Percentiles rank a stretch among this genome's conserved stretches.
These are phyloP conservation scores for Thymelicus sylvestris DNA, from an alignment of 2,888 invertebrate genomes.

Conservation along the genomic window DNA sequence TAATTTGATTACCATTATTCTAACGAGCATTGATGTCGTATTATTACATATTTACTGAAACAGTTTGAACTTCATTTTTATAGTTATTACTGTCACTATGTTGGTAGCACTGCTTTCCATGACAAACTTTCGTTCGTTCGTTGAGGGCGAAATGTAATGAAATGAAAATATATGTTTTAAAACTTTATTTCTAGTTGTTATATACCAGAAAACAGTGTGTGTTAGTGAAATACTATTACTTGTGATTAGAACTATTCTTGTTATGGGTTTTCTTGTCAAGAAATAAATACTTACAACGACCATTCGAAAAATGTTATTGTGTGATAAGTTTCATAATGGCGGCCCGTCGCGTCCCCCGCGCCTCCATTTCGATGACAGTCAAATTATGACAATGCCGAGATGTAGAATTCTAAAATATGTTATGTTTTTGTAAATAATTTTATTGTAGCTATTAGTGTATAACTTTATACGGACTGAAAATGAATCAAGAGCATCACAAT, in stretches of 20 bases:
- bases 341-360: constrained; percentile 88
- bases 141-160: constrained; percentile 53
- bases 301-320: constrained; percentile 79
- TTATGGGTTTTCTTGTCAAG: constrained; percentile 16
- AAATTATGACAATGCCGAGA: constrained; percentile 83
- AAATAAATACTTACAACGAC: constrained; percentile 46
- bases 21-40: neutral
- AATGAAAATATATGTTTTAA: constrained; percentile 45
- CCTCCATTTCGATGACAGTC: constrained; percentile 87
- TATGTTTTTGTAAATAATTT: constrained; percentile 71
- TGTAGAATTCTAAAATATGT: constrained; percentile 74
- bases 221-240: constrained; percentile 40
- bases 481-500: constrained; percentile 82
- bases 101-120: constrained; percentile 62
- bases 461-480: constrained; percentile 64
- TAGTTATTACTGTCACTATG: constrained; percentile 34
- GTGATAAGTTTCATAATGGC: constrained; percentile 85
- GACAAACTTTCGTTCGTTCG: constrained; percentile 73
- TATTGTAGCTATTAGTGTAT: constrained; percentile 52
- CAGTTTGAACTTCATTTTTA: neutral
- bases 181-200: constrained; percentile 22
- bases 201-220: constrained; percentile 21
- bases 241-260: constrained; percentile 32
- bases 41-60: neutral
- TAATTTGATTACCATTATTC: too few species aligned